phyloP scores from a whole-genome alignment of 1,140 invertebrate species.

The Drosophila sechellia region DNA sequence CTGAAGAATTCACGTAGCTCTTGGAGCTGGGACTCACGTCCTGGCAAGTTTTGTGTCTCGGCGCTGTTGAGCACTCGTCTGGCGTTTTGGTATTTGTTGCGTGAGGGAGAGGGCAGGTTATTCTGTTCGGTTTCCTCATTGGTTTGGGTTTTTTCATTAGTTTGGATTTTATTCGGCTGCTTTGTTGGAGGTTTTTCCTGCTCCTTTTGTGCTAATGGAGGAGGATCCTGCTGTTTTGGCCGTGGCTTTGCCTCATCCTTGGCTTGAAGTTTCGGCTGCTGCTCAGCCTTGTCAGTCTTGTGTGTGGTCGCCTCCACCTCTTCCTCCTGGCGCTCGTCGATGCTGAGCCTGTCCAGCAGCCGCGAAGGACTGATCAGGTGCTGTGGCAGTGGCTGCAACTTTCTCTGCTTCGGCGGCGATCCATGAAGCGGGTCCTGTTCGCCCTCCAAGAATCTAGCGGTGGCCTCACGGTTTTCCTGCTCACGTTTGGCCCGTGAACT shows the following conservation, averaged over 20 bases:
- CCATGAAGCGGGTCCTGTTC: conserved; percentile 29
- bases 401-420: conserved; percentile 75
- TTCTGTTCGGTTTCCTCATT: conserved; percentile 5
- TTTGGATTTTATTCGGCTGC: conserved; percentile 5
- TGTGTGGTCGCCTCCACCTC: background rate
- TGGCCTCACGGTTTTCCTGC: conserved; percentile 31
- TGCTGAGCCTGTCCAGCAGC: conserved; percentile 76
- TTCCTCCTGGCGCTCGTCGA: conserved; percentile 68
- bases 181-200: background rate
- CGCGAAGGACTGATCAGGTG: conserved; percentile 77
- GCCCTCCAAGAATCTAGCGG: conserved; percentile 1
- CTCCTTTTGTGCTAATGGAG: background rate
- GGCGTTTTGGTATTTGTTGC: conserved; percentile 86
- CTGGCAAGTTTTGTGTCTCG: conserved; percentile 88
- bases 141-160: background rate
- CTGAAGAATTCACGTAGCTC: conserved; percentile 90
- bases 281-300: conserved; percentile 47
- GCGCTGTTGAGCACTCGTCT: conserved; percentile 90
- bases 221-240: background rate
- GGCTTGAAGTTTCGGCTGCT: background rate
- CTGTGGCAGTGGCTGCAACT: conserved; percentile 53
- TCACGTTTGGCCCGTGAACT: conserved; percentile 16
- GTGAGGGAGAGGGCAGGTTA: conserved; percentile 30
- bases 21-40: conserved; percentile 91
- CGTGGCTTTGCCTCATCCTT: background rate